These are phyloP conservation scores for Rotaria socialis DNA, from an alignment of 2,888 invertebrate genomes.

Conservation along the genomic window DNA sequence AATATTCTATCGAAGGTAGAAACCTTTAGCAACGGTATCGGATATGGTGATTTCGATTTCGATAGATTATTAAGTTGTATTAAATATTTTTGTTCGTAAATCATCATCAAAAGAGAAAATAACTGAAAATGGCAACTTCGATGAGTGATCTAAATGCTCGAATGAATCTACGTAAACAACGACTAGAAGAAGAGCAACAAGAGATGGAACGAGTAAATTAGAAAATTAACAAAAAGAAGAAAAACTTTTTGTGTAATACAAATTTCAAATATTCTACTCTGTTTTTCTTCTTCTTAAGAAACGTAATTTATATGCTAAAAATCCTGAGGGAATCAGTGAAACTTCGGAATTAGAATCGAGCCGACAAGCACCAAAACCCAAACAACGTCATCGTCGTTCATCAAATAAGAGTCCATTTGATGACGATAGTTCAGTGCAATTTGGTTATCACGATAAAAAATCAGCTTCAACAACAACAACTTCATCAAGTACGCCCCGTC, in stretches of 20 bases:
- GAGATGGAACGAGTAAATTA: neutral
- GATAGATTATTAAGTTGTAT: neutral
- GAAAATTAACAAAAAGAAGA: no score
- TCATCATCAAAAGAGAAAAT: neutral
- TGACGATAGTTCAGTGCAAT: slow-evolving; percentile 2
- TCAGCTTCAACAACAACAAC: neutral
- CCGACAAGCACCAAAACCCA: neutral
- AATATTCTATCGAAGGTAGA: neutral
- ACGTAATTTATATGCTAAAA: neutral
- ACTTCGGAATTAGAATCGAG: neutral
- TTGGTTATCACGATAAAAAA: neutral
- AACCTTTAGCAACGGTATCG: neutral
- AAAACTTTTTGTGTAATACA: neutral
- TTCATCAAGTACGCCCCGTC: neutral
- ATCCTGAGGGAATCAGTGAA: neutral
- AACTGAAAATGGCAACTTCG: neutral
- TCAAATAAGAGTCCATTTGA: neutral
- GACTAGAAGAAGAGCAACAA: neutral
- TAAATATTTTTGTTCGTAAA: neutral
- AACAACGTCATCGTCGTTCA: neutral
- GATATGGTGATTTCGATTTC: neutral
- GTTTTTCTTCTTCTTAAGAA: neutral
- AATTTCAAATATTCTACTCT: neutral
- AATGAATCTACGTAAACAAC: neutral
- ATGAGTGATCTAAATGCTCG: neutral